A percentile compares a stretch with the other conserved stretches of the same genome.
Conservation (phyloP, 2,888 invertebrate species). For the Monoplex corrugatus region DNA sequence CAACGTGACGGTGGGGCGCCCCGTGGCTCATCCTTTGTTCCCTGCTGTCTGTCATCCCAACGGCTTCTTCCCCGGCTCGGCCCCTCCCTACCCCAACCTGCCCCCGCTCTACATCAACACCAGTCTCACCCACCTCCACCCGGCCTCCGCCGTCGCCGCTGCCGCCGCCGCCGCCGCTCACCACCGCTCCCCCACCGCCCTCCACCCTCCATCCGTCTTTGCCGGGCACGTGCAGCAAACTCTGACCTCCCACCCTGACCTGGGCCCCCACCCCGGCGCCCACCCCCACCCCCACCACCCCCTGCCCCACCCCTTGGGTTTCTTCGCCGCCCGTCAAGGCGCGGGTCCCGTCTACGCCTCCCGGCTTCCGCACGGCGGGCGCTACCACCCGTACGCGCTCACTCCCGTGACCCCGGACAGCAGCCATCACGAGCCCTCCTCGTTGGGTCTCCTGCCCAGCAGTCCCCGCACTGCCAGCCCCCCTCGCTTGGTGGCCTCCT, state of each 20-base stretch:
- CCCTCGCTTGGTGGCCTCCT: neutral
- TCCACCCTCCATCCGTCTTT: conserved; percentile 43
- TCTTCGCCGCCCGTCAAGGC: neutral
- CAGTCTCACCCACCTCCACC: neutral
- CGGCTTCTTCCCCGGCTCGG: neutral
- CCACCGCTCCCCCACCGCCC: conserved; percentile 36
- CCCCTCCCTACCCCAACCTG: conserved; percentile 54
- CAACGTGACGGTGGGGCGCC: conserved; percentile 34
- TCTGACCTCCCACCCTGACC: neutral
- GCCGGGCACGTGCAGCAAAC: conserved; percentile 39
- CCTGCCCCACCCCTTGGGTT: neutral
- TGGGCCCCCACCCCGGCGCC: too few relatives aligned
- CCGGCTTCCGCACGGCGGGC: conserved; percentile 7
- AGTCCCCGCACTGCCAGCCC: conserved; percentile 32
- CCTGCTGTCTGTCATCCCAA: conserved; percentile 35
- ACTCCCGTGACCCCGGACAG: conserved; percentile 16
- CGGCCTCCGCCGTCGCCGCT: conserved; percentile 39
- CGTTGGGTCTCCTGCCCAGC: conserved; percentile 9
- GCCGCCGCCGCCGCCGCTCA: conserved; percentile 38
- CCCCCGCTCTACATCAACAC: conserved; percentile 59
- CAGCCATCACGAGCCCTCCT: neutral
- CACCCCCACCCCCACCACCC: neutral
- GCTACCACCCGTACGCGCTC: conserved; percentile 34
- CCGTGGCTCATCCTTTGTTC: conserved; percentile 82
- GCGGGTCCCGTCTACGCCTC: neutral